Evolutionary conservation across 2,113 vertebrate species (phyloP).

Genomic region (Xenopus laevis): DNA sequence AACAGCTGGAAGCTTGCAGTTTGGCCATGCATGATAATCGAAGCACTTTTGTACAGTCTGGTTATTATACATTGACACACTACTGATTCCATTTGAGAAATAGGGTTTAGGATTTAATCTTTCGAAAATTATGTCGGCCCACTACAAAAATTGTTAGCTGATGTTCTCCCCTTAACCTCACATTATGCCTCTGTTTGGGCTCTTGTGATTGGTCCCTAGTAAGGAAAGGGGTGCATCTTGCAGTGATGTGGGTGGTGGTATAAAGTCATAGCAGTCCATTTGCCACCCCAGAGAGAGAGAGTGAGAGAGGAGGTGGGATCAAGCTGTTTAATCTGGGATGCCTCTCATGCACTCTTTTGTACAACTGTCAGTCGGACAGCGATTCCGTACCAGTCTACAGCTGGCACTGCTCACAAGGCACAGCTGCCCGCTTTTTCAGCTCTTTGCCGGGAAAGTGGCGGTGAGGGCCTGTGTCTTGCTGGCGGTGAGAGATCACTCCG

Average conservation of each 20-base stretch:
- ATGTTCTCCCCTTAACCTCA: no score
- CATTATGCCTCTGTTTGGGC: slow-evolving; percentile 18
- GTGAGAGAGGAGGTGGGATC: background rate
- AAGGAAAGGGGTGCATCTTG: slow-evolving; percentile 5
- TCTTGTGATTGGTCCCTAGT: slow-evolving; percentile 11
- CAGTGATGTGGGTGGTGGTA: slow-evolving; percentile 4
- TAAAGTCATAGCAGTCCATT: slow-evolving; percentile 24
- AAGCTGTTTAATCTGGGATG: background rate
- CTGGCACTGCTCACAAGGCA: slow-evolving; percentile 66
- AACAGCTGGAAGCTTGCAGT: no score
- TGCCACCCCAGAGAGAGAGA: background rate
- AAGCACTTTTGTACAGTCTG: no score
- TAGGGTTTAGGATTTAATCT: no score
- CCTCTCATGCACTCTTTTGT: slow-evolving; percentile 39
- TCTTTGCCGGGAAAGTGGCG: slow-evolving; percentile 72
- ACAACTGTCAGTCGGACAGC: background rate
- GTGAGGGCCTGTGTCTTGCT: slow-evolving; percentile 58
- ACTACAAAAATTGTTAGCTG: no score
- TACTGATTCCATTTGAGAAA: no score
- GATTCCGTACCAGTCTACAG: slow-evolving; percentile 60
- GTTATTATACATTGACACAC: no score
- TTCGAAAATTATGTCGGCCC: no score
- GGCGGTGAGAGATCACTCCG: slow-evolving; percentile 40
- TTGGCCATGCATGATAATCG: no score
- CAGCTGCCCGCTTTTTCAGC: slow-evolving; percentile 70